Base-by-base conservation (phyloP, 2,888 invertebrate genomes). In the Cryptocheilus praepositus region DNA sequence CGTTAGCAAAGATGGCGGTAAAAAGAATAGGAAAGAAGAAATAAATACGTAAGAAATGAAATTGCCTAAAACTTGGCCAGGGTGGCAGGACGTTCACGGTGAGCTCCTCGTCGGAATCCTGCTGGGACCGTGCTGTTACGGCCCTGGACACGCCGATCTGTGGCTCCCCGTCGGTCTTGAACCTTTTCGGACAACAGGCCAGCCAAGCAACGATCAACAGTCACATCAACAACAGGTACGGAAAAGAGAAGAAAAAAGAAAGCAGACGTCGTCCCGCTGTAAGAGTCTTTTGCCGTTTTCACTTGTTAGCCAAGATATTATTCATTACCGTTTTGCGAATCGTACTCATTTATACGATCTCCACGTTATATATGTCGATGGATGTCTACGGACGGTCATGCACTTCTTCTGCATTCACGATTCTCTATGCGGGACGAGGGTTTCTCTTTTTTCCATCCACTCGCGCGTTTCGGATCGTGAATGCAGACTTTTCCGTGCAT, bases 1-100 rank as follows among this genome's bases (percentile, higher is more conserved):
- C 67, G 71, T 36, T 76, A 80, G 78, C 73, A 80, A 71, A 80
- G 65, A 71, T 55, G 57, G 69, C 71, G 73, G 73, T 67, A 72
- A 81, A 83, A 84, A 85, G 84, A 81, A 81, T 81, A 78, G 80
- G 79, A 78, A 72, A 86, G 83, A 78, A 86, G 81, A 86, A 88
- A 85, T 86, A 85, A 88, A 87, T 88, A 88, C 83, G 85, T 88
- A 88, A 87, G 74, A 88, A 88, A 88, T 86, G 87, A 89, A 89
- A 88, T 89, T 89, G 88, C 88, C 88, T 89, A 89, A 88, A 89
- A 86, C 86, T 89, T 77, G 88, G 88, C 88, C 88, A 89, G 73
- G 88, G 89, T 75, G 89, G 89, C 80, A 89, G 88, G 81, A 88
- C 89, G 86, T 86, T 88, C 84, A 88, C 88, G 84, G 86, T 87